Evolutionary conservation across 2,113 vertebrate species (phyloP).

Genomic region (Sceloporus tristichus): DNA sequence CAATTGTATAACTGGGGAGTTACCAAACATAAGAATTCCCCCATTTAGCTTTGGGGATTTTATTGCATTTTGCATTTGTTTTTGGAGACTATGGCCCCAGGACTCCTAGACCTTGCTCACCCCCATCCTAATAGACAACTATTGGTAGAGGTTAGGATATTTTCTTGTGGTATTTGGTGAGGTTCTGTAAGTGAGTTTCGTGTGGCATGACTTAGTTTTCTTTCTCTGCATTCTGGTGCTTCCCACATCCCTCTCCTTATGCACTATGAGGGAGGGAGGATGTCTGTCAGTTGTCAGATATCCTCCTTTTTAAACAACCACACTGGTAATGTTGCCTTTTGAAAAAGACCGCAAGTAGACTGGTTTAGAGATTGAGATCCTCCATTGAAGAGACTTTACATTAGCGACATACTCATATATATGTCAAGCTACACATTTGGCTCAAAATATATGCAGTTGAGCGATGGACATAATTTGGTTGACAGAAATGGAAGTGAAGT

Average conservation of each 20-base stretch:
- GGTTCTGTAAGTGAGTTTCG: slow-evolving; percentile 7
- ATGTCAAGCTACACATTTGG: too few species aligned
- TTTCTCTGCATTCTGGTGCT: slow-evolving; percentile 10
- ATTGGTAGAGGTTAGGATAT: not conserved
- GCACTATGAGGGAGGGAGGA: not conserved
- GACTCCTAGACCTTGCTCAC: too few species aligned
- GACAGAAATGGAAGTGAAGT: too few species aligned
- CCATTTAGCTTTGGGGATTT: too few species aligned
- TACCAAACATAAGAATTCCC: too few species aligned
- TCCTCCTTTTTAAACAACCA: slow-evolving; percentile 60
- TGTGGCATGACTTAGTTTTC: slow-evolving; percentile 36
- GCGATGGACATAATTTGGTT: too few species aligned
- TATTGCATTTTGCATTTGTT: not conserved
- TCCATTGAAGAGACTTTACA: too few species aligned
- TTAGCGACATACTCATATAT: too few species aligned
- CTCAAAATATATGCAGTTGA: too few species aligned
- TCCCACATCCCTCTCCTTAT: too few species aligned
- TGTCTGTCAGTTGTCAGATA: slow-evolving; percentile 27
- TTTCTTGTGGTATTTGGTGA: not conserved
- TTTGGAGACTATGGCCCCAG: not conserved
- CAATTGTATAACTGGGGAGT: too few species aligned
- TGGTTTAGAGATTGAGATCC: slow-evolving; percentile 7
- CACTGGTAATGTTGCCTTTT: slow-evolving; percentile 74
- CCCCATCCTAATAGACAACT: not conserved
- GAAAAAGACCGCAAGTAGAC: slow-evolving; percentile 41